phyloP scores from a whole-genome alignment of 2,113 vertebrate genomes.

The Campylomormyrus numenius region DNA sequence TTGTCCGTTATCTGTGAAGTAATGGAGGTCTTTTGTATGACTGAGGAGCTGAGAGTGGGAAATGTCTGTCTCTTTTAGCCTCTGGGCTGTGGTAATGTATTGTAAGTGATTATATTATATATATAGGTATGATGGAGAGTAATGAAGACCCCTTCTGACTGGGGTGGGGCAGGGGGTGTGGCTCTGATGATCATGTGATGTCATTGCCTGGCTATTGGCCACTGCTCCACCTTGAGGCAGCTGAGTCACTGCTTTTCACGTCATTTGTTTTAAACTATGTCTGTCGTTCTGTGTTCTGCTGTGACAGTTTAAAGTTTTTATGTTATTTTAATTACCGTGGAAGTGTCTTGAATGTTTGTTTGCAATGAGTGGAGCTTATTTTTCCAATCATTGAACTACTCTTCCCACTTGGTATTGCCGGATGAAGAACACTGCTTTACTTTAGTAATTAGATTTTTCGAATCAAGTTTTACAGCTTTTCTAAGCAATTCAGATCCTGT shows the following conservation, averaged over 20 bases:
- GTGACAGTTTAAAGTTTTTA: not conserved
- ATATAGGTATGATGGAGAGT: not conserved
- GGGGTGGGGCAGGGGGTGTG: not conserved
- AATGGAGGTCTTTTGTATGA: not conserved
- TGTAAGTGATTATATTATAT: not conserved
- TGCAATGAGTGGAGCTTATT: not conserved
- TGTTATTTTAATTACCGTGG: not conserved
- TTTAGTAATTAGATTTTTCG: not conserved
- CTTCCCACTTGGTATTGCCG: not conserved
- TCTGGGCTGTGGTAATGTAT: not conserved
- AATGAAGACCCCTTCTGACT: not conserved
- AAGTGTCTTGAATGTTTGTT: not conserved
- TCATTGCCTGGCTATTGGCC: not conserved
- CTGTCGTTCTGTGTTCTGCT: not conserved
- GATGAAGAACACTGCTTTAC: not conserved
- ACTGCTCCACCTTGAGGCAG: not conserved
- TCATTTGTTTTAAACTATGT: not conserved
- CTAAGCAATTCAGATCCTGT: not conserved
- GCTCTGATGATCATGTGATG: not conserved
- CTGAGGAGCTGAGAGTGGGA: not conserved
- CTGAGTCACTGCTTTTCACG: not conserved
- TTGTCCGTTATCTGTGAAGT: not conserved
- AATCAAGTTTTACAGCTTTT: not conserved
- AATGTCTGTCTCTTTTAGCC: not conserved
- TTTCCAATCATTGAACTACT: not conserved